Evolutionary conservation across 2,113 vertebrate genomes (phyloP).

Genomic region (Morone saxatilis): DNA sequence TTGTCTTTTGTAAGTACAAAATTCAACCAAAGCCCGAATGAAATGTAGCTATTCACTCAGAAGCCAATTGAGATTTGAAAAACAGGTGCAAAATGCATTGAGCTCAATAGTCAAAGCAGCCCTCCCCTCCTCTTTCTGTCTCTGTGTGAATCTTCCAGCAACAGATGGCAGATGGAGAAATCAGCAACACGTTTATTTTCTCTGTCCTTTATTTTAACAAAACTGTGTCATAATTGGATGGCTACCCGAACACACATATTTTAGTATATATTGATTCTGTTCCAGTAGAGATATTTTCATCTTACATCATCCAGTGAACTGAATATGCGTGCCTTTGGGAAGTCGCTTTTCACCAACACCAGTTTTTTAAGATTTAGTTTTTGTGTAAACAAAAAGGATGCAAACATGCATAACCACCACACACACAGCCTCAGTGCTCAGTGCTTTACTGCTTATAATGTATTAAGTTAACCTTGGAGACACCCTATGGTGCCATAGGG

Average conservation of each 20-base stretch:
- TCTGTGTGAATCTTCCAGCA: slow-evolving; percentile 78
- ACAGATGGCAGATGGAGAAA: slow-evolving; percentile 83
- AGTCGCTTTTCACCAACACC: slow-evolving; percentile 35
- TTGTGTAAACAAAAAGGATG: slow-evolving; percentile 26
- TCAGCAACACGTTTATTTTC: slow-evolving; percentile 85
- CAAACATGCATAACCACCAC: slow-evolving; percentile 14
- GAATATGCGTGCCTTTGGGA: slow-evolving; percentile 36
- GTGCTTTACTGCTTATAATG: slow-evolving; percentile 43
- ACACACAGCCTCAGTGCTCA: not conserved
- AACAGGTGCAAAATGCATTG: slow-evolving; percentile 63
- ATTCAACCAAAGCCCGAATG: slow-evolving; percentile 16
- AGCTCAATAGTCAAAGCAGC: slow-evolving; percentile 50
- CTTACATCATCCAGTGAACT: slow-evolving; percentile 52
- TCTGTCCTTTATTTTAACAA: slow-evolving; percentile 79
- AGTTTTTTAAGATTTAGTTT: slow-evolving; percentile 24
- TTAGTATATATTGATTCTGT: slow-evolving; percentile 65
- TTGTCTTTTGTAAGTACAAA: slow-evolving; percentile 22
- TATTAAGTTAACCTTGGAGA: slow-evolving; percentile 69
- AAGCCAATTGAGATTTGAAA: slow-evolving; percentile 40
- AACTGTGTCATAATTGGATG: slow-evolving; percentile 80
- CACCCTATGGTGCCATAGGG: slow-evolving; percentile 26
- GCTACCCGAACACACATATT: slow-evolving; percentile 73
- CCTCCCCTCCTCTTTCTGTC: slow-evolving; percentile 46
- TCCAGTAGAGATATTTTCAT: slow-evolving; percentile 74
- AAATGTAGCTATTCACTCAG: slow-evolving; percentile 23